Evolutionary conservation across 2,113 vertebrate genomes (phyloP), one percentile per base, ranked within the genome.

Genomic region (Nannobrachium achirus): DNA sequence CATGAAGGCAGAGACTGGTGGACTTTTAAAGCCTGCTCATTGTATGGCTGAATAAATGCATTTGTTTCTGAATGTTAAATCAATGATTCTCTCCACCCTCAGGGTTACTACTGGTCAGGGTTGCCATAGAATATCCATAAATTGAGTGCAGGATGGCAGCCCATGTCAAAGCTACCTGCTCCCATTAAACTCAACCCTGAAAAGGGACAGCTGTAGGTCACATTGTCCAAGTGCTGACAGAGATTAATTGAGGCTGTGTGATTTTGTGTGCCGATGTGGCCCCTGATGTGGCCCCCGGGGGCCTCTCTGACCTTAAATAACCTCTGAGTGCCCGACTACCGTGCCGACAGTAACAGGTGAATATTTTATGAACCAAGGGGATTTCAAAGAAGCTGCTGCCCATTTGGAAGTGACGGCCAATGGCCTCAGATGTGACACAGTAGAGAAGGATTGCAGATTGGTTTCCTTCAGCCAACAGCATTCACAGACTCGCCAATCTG

Each of bases 351-450:
- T 84, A 73, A 78, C 81, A 73, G 75, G 81, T 88, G 80, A 89
- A 89, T 89, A 87, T 88, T 88, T 88, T 77, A 89, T 86, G 82
- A 83, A 73, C 69, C 19, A 1, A 53, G 1, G 66, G 66, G 78
- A 83, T 71, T 69, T 66, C 41, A 80, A 52, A 51, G 71, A 66
- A 79, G 71, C 55, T 40, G 18, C 52, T 61, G 56, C 78, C 10
- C 41, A 58, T 83, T 33, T 25, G 8, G 10, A 10, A 44, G 46
- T 53, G 52, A 58, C 18, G 57, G 59, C 69, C 75, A 68, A 74
- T 42, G 58, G 58, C 25, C 53, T 71, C 19, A 25, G 58, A 76
- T 66, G 72, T 59, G 65, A 33, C 25, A 33, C 6, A 33, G 25
- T 33, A 33, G 25, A 33, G 25, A 58, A 56, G 49, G 45, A 60